These are phyloP conservation scores for Dynastes hyllus DNA, from an alignment of 2,888 invertebrate genomes.

Conservation along the genomic window DNA sequence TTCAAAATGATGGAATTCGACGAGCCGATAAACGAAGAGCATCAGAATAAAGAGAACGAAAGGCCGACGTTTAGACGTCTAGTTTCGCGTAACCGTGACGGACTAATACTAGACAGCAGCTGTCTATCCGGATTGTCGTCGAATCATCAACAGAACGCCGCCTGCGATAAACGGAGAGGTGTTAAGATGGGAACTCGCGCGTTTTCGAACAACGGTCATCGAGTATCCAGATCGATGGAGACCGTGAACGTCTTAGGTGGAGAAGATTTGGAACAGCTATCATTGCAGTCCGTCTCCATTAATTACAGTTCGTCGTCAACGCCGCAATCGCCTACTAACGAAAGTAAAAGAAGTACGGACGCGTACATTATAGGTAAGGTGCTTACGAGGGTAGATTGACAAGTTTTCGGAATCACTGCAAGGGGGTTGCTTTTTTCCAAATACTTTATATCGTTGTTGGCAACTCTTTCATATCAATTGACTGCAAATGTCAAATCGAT, in stretches of 20 bases:
- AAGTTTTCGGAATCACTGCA: no score
- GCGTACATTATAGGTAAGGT: conserved; percentile 74
- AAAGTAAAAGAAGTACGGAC: conserved; percentile 70
- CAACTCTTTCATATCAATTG: no score
- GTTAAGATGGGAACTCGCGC: conserved; percentile 85
- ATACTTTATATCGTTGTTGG: no score
- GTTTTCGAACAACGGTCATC: conserved; percentile 68
- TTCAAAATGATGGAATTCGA: conserved; percentile 65
- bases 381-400: no score
- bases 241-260: conserved; percentile 64
- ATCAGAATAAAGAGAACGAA: conserved; percentile 82
- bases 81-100: conserved; percentile 51
- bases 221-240: conserved; percentile 69
- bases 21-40: conserved; percentile 71
- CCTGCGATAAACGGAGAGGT: conserved; percentile 73
- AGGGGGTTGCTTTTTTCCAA: no score
- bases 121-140: conserved; percentile 65
- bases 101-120: conserved; percentile 65
- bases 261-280: conserved; percentile 68
- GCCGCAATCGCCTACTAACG: conserved; percentile 63
- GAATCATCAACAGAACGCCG: conserved; percentile 54
- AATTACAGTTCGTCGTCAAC: conserved; percentile 68
- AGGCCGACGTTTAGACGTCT: conserved; percentile 70
- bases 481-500: no score
- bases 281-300: conserved; percentile 67